A percentile compares a stretch with the other conserved stretches of the same genome.
These are phyloP conservation scores for Myxocyprinus asiaticus DNA, from an alignment of 2,113 vertebrate species.

Conservation along the genomic window DNA sequence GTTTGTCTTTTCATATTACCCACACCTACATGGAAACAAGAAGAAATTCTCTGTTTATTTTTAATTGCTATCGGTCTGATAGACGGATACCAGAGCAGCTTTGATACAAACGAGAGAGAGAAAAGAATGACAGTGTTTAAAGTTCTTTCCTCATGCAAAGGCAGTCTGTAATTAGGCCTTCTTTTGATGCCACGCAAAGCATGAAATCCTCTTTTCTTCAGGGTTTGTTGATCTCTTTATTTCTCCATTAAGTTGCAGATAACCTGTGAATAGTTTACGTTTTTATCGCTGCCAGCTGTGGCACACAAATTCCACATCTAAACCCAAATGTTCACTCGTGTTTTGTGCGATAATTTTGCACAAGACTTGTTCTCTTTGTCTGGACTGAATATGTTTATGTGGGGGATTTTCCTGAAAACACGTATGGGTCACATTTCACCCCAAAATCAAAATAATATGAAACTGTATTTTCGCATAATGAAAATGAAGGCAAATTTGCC, in stretches of 20 bases:
- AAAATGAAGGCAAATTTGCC: too few relatives aligned
- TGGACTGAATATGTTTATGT: not conserved
- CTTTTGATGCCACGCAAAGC: not conserved
- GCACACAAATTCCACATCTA: not conserved
- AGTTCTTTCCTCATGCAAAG: constrained; percentile 4
- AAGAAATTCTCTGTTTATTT: too few relatives aligned
- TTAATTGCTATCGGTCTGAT: not conserved
- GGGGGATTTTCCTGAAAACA: too few relatives aligned
- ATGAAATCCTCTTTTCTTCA: not conserved
- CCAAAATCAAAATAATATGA: too few relatives aligned
- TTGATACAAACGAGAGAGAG: not conserved
- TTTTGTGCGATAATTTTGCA: not conserved
- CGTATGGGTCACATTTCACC: too few relatives aligned
- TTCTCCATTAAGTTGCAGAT: constrained; percentile 20
- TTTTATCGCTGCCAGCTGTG: not conserved
- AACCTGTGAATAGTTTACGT: not conserved
- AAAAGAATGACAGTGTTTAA: not conserved
- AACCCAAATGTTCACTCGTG: not conserved
- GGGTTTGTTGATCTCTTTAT: not conserved
- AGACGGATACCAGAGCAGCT: not conserved
- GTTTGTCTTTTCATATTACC: too few relatives aligned
- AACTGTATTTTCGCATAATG: too few relatives aligned
- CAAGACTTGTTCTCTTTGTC: not conserved
- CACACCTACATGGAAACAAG: too few relatives aligned
- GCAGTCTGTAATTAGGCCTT: constrained; percentile 32